These are phyloP conservation scores for Melanotaenia nigrans DNA, from an alignment of 2,797 vertebrate genomes.

Conservation along the genomic window DNA sequence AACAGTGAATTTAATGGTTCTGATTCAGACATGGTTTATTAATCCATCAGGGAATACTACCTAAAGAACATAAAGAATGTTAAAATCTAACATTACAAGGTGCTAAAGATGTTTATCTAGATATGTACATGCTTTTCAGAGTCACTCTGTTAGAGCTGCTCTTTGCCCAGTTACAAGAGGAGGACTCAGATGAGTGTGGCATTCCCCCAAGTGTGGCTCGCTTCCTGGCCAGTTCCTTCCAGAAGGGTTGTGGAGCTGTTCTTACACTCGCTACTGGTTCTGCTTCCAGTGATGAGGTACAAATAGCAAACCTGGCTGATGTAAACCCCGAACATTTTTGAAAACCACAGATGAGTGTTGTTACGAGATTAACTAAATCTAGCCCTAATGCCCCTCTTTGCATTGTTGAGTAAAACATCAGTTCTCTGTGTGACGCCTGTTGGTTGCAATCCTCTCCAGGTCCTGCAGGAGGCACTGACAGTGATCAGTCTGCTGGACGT, in stretches of 20 bases:
- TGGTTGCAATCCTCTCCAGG: constrained; percentile 54
- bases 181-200: constrained; percentile 65
- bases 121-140: constrained; percentile 73
- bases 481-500: constrained; percentile 90
- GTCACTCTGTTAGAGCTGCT: constrained; percentile 88
- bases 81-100: neutral
- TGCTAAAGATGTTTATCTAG: neutral
- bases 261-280: constrained; percentile 82
- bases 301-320: neutral
- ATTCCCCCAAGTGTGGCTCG: constrained; percentile 78
- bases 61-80: neutral
- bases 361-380: too few species aligned
- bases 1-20: neutral
- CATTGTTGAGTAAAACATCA: neutral
- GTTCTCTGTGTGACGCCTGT: neutral
- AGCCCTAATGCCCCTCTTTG: neutral
- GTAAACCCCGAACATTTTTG: neutral
- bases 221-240: constrained; percentile 86
- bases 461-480: constrained; percentile 87
- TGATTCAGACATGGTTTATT: neutral
- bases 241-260: constrained; percentile 84
- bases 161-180: constrained; percentile 80
- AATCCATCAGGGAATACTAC: neutral
- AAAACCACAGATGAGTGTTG: neutral
- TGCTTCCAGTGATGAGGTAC: constrained; percentile 84